phyloP scores from a whole-genome alignment of 1,140 invertebrate genomes.

The Zaprionus tsacasi region DNA sequence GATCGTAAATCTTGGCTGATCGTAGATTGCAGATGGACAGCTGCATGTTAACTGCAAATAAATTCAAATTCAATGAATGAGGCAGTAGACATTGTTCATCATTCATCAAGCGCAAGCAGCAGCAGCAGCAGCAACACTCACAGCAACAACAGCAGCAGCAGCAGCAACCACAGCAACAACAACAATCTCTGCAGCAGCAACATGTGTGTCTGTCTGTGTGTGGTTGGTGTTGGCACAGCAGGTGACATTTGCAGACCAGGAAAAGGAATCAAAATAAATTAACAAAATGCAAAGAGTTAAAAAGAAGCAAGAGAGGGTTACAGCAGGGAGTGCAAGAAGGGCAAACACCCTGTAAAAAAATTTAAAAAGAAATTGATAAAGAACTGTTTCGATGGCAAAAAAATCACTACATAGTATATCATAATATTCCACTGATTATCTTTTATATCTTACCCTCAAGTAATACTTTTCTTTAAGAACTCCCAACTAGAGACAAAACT shows the following conservation, averaged over 20 bases:
- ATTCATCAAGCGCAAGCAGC: conserved; percentile 68
- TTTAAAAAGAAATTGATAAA: background rate
- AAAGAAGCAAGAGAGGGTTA: conserved; percentile 29
- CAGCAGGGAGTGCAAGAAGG: background rate
- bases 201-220: conserved; percentile 40
- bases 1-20: conserved; percentile 12
- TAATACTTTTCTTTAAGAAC: background rate
- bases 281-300: conserved; percentile 27
- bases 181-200: conserved; percentile 22
- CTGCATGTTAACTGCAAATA: conserved; percentile 61
- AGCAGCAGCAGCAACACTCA: conserved; percentile 36
- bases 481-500: background rate
- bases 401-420: background rate
- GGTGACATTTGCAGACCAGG: conserved; percentile 78
- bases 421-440: background rate
- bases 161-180: conserved; percentile 27
- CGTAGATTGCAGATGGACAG: conserved; percentile 28
- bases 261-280: conserved; percentile 49
- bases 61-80: conserved; percentile 57
- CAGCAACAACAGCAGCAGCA: conserved; percentile 33
- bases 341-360: background rate
- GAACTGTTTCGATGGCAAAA: too few species aligned
- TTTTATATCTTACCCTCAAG: background rate
- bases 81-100: conserved; percentile 64
- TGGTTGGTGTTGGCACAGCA: conserved; percentile 78